Conservation (phyloP, 2,888 invertebrate genomes). For the Pandemis heparana region DNA sequence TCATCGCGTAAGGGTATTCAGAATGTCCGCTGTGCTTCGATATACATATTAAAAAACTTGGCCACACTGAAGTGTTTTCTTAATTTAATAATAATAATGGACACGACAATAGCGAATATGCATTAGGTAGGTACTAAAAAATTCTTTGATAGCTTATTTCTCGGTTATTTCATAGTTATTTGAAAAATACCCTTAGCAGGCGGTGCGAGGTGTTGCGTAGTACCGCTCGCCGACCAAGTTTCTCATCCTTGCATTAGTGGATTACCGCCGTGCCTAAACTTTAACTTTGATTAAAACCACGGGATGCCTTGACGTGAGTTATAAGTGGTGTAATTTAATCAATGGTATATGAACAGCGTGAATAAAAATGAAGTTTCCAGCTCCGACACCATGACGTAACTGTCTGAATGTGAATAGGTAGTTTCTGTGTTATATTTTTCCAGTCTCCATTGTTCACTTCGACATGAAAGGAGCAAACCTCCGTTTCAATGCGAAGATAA, state of each 20-base stretch:
- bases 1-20: no score
- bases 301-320: conserved; percentile 64
- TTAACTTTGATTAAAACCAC: conserved; percentile 68
- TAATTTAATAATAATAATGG: background rate
- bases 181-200: conserved; percentile 18
- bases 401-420: conserved; percentile 2
- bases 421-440: background rate
- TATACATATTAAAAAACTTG: no score
- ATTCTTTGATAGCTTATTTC: no score
- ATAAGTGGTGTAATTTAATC: conserved; percentile 52
- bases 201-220: conserved; percentile 24
- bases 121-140: no score
- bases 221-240: conserved; percentile 48
- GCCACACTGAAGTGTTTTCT: background rate
- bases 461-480: conserved; percentile 33
- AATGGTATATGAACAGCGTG: background rate
- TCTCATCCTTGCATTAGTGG: conserved; percentile 65
- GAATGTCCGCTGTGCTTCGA: no score
- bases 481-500: conserved; percentile 13
- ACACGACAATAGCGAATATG: background rate
- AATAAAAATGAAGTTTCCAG: background rate
- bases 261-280: conserved; percentile 66
- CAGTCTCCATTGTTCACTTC: conserved; percentile 13
- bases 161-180: no score
- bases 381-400: background rate